Percentiles rank a stretch among this genome's conserved stretches.
These are phyloP conservation scores for Cariama cristata DNA, from an alignment of 2,113 vertebrate species.

Conservation along the genomic window DNA sequence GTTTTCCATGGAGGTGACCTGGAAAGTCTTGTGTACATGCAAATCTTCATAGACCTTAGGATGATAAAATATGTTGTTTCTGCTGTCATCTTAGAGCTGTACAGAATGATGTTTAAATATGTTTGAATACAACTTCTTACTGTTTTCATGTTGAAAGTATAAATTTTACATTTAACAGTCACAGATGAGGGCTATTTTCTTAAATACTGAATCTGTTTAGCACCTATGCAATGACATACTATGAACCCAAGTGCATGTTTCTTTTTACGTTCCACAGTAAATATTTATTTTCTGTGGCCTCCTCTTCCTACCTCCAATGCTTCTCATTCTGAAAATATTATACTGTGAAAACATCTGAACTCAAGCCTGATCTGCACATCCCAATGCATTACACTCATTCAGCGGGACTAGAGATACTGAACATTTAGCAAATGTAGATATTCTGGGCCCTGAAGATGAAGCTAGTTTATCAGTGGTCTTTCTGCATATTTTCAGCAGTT, in stretches of 20 bases:
- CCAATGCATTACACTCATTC: background rate
- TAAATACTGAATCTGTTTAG: background rate
- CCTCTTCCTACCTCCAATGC: background rate
- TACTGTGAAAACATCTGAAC: background rate
- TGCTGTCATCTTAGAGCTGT: background rate
- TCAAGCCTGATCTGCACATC: background rate
- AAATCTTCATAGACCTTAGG: background rate
- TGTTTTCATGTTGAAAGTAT: background rate
- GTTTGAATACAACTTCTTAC: background rate
- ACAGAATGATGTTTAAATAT: background rate
- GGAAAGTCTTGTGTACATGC: background rate
- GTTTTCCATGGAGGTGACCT: background rate
- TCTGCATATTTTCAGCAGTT: slow-evolving; percentile 67
- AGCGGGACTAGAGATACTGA: background rate
- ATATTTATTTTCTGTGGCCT: background rate
- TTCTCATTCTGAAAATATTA: background rate
- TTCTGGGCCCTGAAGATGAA: slow-evolving; percentile 23
- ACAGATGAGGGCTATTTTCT: background rate
- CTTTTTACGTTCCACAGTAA: background rate
- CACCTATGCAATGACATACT: background rate
- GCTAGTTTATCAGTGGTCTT: slow-evolving; percentile 42
- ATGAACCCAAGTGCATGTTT: background rate
- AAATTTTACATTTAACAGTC: background rate
- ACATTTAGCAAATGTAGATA: background rate
- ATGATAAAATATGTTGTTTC: background rate